phyloP scores from a whole-genome alignment of 2,113 vertebrate species.

The Hippotragus niger region DNA sequence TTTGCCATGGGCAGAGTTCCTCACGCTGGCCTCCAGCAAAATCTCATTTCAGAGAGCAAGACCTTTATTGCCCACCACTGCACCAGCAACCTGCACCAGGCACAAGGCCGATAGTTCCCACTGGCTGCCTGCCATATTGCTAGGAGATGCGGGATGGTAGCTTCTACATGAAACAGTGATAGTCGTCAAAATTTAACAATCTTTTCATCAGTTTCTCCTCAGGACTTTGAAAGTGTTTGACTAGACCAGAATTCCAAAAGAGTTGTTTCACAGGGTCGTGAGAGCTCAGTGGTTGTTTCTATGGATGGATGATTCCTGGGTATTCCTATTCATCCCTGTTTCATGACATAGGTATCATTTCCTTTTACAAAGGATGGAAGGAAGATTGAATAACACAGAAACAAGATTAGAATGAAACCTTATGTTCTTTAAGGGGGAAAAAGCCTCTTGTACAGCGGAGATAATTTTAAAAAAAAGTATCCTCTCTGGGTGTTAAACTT shows the following conservation, averaged over 20 bases:
- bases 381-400: neutral
- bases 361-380: neutral
- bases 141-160: neutral
- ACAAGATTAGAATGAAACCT: neutral
- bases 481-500: neutral
- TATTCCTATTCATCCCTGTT: neutral
- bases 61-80: neutral
- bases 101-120: neutral
- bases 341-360: neutral
- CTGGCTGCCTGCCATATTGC: neutral
- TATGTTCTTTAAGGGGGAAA: neutral
- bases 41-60: neutral
- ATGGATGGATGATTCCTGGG: neutral
- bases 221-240: neutral
- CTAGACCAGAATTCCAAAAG: neutral
- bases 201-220: too few relatives aligned
- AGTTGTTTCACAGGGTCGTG: neutral
- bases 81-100: neutral
- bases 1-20: too few relatives aligned
- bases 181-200: neutral
- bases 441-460: neutral
- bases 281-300: neutral
- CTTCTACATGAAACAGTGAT: neutral
- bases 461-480: neutral
- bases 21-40: neutral